Evolutionary conservation across 1,140 invertebrate genomes (phyloP), one percentile per base, ranked within the genome.

Genomic region (Drosophila mojavensis): DNA sequence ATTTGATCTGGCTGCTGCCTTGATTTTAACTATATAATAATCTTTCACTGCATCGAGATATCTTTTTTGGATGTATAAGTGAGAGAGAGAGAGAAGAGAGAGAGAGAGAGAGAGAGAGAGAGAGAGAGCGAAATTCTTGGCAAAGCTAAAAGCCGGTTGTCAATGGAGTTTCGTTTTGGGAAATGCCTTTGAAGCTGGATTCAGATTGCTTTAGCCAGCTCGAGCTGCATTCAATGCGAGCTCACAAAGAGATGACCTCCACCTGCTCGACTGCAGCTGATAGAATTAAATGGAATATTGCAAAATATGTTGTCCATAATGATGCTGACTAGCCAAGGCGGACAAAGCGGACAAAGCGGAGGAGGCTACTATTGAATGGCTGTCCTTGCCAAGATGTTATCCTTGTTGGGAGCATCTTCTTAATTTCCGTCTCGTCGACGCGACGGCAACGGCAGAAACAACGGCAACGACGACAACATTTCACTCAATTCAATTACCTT

Each of bases 401-500:
- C 69, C 82, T 77, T 69, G 69, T 62, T 54, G 53, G 67, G 50
- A 70, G 68, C 67, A 71, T 54, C 75, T 71, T 68, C 72, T 79
- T 83, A 86, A 86, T 86, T 78, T 81, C 77, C 81, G 70, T 75
- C 78, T 86, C 82, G 86, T 86, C 82, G 82, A 74, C 33, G 80
- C 66, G 24, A 39, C 48, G 41, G 36, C 75, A 71, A 56, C 61
- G 20, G 20, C 20, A 61, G 36, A 30, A 73, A 59, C 78, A 85
- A 67, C 74, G 53, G 59, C 59, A 73, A 75, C 68, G 79, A 63
- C 73, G 75, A 84, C 84, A 89, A 89, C 84, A 89, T 89, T 89
- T 89, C 80, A 89, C 84, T 89, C 84, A 89, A 89, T 89, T 89
- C 84, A 89, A 89, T 89, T 89, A 89, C 84, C 84, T 84, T 89